Base-by-base conservation (phyloP, 1,140 invertebrate species). In the Dysdera silvatica region DNA sequence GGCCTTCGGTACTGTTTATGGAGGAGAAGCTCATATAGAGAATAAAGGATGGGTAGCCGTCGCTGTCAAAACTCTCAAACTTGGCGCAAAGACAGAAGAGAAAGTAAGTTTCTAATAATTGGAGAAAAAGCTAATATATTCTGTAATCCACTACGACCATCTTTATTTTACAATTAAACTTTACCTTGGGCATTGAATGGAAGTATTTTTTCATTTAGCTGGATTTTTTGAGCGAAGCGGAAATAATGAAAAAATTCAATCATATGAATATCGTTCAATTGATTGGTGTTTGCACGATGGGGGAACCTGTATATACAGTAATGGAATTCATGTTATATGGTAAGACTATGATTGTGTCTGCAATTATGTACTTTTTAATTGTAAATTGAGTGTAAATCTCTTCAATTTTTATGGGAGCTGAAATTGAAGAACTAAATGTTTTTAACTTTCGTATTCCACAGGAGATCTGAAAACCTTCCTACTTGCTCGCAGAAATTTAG, bases 301-400 rank as follows among this genome's bases (percentile, higher is more conserved):
- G 82, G 43, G 87, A 92, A 67, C 90, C 91, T 0, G 84, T 92
- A 16, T 88, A 89, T 71, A 91, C 90, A 5, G 84, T 95, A 0
- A 93, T 95, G 85, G 91, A 95, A 74, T 93, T 92, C 67, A 92
- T 94, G 87, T 80, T 94, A 43, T 92, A 92, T 68, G 92, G 92
- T 74, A 76, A 79, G 71, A n/a, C n/a, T n/a, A n/a, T n/a, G n/a
- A n/a, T n/a, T n/a, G n/a, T n/a, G n/a, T n/a, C n/a, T n/a, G n/a
- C n/a, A n/a, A n/a, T n/a, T n/a, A n/a, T n/a, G n/a, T n/a, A n/a
- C n/a, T 37, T 37, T 37, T 37, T n/a, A 10, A 37, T 37, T 37
- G 35, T 10, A 10, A 8, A 10, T 37, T 8, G 35, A 37, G n/a
- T 10, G 10, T 16, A 23, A 47, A 18, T 18, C 8, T 14, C 10